Conservation (phyloP, 2,888 invertebrate species). For the Anodontia alba region DNA sequence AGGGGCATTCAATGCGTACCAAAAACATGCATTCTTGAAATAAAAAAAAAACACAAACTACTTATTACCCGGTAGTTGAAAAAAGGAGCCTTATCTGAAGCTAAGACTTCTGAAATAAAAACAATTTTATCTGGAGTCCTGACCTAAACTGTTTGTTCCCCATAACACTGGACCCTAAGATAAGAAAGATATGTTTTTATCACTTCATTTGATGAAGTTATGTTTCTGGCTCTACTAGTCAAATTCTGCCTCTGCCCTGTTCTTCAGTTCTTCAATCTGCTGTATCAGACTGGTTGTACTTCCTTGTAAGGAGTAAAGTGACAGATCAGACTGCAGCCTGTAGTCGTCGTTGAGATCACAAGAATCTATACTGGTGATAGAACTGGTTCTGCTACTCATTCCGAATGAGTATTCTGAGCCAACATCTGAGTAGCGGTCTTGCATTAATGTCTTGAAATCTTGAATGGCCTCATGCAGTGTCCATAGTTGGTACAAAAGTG, state of each 20-base stretch:
- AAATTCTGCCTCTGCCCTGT: slow-evolving; percentile 76
- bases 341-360: slow-evolving; percentile 67
- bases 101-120: no score
- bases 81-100: no score
- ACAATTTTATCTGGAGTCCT: no score
- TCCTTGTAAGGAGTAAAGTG: slow-evolving; percentile 67
- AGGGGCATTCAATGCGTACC: no score
- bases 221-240: no score
- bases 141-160: no score
- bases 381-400: slow-evolving; percentile 74
- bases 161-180: no score
- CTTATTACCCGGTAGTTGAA: no score
- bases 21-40: no score
- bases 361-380: slow-evolving; percentile 76
- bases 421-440: slow-evolving; percentile 77
- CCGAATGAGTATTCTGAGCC: slow-evolving; percentile 80
- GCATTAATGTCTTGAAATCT: slow-evolving; percentile 90
- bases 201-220: no score
- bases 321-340: slow-evolving; percentile 59
- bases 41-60: no score
- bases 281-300: slow-evolving; percentile 77
- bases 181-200: no score
- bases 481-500: slow-evolving; percentile 95
- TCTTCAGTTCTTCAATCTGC: slow-evolving; percentile 76
- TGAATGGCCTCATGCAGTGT: slow-evolving; percentile 96